Evolutionary conservation across 2,113 vertebrate species (phyloP).

Genomic region (Vidua macroura): DNA sequence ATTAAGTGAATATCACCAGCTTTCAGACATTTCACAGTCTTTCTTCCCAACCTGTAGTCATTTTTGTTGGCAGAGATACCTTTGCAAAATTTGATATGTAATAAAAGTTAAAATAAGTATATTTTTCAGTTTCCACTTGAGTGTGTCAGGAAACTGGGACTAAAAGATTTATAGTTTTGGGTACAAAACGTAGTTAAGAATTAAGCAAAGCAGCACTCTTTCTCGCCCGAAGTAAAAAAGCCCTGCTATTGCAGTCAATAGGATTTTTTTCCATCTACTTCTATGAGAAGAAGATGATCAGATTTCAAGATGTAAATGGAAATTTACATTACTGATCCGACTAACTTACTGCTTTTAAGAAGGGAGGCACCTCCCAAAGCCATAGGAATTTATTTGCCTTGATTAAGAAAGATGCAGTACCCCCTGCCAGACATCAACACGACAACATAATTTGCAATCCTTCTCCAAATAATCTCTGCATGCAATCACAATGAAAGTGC

Average conservation of each 20-base stretch:
- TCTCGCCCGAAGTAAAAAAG: background rate
- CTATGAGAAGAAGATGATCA: constrained; percentile 16
- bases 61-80: constrained; percentile 53
- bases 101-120: constrained; percentile 54
- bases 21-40: background rate
- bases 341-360: background rate
- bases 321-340: background rate
- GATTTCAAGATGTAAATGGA: constrained; percentile 25
- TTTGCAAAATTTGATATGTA: constrained; percentile 41
- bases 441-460: background rate
- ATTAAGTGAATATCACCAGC: background rate
- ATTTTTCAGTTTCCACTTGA: constrained; percentile 48
- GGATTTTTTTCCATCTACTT: constrained; percentile 6
- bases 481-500: background rate
- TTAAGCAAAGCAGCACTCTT: constrained; percentile 26
- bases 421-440: background rate
- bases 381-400: background rate
- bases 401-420: background rate
- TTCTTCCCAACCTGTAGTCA: constrained; percentile 39
- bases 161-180: constrained; percentile 48
- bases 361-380: background rate
- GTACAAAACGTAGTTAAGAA: constrained; percentile 34
- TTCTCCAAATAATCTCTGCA: background rate
- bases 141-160: constrained; percentile 31
- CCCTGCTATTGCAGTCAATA: background rate